Base-by-base conservation (phyloP, 2,888 invertebrate species). In the Cyclophora albipunctata region DNA sequence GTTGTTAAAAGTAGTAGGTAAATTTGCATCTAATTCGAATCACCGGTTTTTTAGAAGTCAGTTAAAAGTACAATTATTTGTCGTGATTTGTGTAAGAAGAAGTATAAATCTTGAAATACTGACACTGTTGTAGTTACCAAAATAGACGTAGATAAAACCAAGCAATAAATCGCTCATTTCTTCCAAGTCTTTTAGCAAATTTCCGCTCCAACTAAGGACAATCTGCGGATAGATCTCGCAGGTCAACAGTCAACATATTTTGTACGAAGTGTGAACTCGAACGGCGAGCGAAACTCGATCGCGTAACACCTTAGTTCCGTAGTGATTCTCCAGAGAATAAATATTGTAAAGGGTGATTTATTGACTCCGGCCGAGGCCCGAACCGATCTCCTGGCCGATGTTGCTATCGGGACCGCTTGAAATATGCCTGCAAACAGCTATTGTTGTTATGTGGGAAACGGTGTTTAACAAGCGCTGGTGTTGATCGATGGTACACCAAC, bases 261-360 rank as follows among this genome's bases (percentile, higher is more conserved):
- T 37, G 4, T 37, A 45, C 37, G 42, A 46, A 35, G 7, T 34
- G 20, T 40, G 2, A 57, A 62, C 54, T 64, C 62, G 63, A 59
- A 46, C 45, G 5, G 2, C 5, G 37, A 44, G 6, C 55, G 62
- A 58, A 69, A 68, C 68, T 68, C 63, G 68, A 68, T 59, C 57
- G 59, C 58, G 52, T 73, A 71, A 67, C 63, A 64, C 66, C 66
- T 57, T 66, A 66, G 64, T 67, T 65, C 67, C 73, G 62, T 83
- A 78, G 85, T 84, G 71, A 77, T 66, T 73, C 67, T 61, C 55
- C 73, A 66, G 74, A 81, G 81, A 84, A 87, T 87, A 88, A 88
- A 88, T 88, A 88, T 86, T 86, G 87, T 81, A 82, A 80, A 76
- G 78, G 81, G 75, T 86, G 87, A 88, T 87, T 88, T 88, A 88